Evolutionary conservation across 2,888 invertebrate species (phyloP).

Genomic region (Limulus polyphemus): DNA sequence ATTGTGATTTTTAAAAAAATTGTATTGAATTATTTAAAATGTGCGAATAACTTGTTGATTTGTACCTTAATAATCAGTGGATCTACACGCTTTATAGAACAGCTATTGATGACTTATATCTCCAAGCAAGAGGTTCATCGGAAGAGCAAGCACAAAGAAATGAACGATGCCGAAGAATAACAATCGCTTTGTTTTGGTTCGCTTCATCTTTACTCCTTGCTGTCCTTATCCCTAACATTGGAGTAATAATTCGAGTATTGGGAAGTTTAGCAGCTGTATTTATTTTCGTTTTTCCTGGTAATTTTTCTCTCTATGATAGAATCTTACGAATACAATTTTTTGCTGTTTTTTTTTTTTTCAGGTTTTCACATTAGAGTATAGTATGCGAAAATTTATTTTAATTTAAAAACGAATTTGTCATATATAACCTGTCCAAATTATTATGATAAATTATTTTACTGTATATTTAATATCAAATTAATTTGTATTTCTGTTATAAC

Average conservation of each 20-base stretch:
- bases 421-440: too few species aligned
- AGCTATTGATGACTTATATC: conserved; percentile 31
- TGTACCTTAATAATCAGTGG: not conserved
- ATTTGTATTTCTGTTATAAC: too few species aligned
- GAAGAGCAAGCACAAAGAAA: not conserved
- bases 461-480: too few species aligned
- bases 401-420: too few species aligned
- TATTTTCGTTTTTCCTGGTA: conserved; percentile 45
- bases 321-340: too few species aligned
- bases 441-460: too few species aligned
- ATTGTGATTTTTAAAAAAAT: too few species aligned
- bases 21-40: not conserved
- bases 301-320: conserved; percentile 1
- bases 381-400: too few species aligned
- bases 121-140: not conserved
- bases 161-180: conserved; percentile 31
- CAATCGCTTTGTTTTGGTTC: conserved; percentile 45
- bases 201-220: conserved; percentile 41
- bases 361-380: too few species aligned
- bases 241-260: conserved; percentile 46
- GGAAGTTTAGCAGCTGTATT: conserved; percentile 49
- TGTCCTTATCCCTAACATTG: conserved; percentile 46
- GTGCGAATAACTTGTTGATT: not conserved
- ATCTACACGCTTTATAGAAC: conserved; percentile 26
- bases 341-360: too few species aligned